Base-by-base conservation (phyloP, 2,888 invertebrate species). In the Conchocele bisecta region DNA sequence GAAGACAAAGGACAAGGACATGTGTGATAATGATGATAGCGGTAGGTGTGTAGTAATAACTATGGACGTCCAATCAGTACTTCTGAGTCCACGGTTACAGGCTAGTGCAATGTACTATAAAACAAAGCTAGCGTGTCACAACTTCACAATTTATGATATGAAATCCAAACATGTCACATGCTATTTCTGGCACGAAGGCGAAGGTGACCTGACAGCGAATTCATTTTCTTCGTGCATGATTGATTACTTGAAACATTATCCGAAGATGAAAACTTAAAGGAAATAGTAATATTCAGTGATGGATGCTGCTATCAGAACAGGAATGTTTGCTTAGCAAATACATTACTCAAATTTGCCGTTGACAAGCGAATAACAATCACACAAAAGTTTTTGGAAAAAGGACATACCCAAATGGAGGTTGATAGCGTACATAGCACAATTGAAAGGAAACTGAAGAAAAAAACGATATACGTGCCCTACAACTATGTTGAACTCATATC, bases 141-240 rank as follows among this genome's bases (percentile, higher is more conserved):
- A 77, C 37, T 77, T 65, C 46, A 75, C 70, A n/a, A 33, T 76
- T 13, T 76, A 39, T 29, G 72, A 72, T 33, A 24, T 71, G 37
- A 20, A 13, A 17, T 50, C 53, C 1, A 42, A 60, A 13, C 51
- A 56, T 39, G 61, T 68, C 13, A 35, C 20, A 28, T 75, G 75
- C 29, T 78, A 72, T 56, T 74, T 79, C 46, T 78, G 75, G 75
- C 61, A 78, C 44, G 78, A 80, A 51, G 60, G 39, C n/a, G 75
- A 72, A 50, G 69, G 75, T n/a, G 75, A 65, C 31, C 54, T 69
- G 6, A 54, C 59, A 39, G 56, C 60, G 17, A 69, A 65, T 57
- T n/a, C 39, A 37, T 66, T 68, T 67, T 28, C 65, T 11, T 59
- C 71, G 1, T 68, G 71, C 33, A 20, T 70, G 29, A 31, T 53